These are phyloP conservation scores for Drosophila albomicans DNA, from an alignment of 1,140 invertebrate genomes.

Conservation along the genomic window DNA sequence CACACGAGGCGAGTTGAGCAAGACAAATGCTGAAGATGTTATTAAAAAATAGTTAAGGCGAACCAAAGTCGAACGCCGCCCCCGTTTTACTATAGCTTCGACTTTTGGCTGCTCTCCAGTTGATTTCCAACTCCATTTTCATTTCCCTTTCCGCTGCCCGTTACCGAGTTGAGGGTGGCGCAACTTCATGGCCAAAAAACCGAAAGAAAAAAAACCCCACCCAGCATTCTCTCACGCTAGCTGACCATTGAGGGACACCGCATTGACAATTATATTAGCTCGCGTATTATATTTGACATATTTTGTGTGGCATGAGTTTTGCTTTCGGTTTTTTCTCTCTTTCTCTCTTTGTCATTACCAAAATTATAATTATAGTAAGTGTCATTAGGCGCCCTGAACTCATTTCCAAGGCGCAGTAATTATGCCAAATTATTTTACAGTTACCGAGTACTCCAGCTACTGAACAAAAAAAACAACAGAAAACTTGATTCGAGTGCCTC, in stretches of 20 bases:
- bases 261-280: conserved; percentile 80
- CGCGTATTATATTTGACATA: conserved; percentile 78
- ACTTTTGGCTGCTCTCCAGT: conserved; percentile 2
- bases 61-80: conserved; percentile 25
- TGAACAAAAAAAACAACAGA: neutral
- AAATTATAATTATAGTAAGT: conserved; percentile 83
- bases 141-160: conserved; percentile 44
- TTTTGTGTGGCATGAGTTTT: conserved; percentile 57
- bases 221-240: conserved; percentile 61
- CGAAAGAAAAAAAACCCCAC: neutral
- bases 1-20: conserved; percentile 68
- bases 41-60: conserved; percentile 81
- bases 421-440: conserved; percentile 78
- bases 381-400: conserved; percentile 75
- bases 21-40: conserved; percentile 83
- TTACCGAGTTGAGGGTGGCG: conserved; percentile 6
- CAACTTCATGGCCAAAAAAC: neutral
- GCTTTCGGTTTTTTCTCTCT: conserved; percentile 36
- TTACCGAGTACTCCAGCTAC: conserved; percentile 39
- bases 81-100: conserved; percentile 5
- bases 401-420: conserved; percentile 63
- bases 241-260: conserved; percentile 48
- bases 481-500: conserved; percentile 4
- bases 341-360: conserved; percentile 70
- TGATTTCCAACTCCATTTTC: conserved; percentile 28